Conservation (phyloP, 2,113 vertebrate species). For the Lucifuga dentata region DNA sequence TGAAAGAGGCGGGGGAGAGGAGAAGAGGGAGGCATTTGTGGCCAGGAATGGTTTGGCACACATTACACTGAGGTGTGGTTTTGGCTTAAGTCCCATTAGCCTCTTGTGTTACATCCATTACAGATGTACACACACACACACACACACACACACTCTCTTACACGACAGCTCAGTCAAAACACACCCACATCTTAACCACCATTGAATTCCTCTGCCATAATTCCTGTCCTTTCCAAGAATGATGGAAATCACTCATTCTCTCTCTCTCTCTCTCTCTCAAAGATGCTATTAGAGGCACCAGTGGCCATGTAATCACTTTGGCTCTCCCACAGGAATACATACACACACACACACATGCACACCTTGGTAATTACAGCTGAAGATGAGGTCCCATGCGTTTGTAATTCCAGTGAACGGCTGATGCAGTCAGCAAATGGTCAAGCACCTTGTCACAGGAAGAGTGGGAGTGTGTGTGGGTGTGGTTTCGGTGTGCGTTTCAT, state of each 20-base stretch:
- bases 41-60: conserved; percentile 60
- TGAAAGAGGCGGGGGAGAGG: conserved; percentile 26
- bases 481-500: conserved; percentile 5
- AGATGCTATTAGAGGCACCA: conserved; percentile 85
- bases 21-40: conserved; percentile 40
- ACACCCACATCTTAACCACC: conserved; percentile 59
- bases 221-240: conserved; percentile 57
- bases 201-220: conserved; percentile 52
- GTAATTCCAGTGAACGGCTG: conserved; percentile 60
- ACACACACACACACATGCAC: conserved; percentile 38
- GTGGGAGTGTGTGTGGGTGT: conserved; percentile 18
- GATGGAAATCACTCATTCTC: conserved; percentile 65
- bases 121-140: conserved; percentile 4
- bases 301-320: conserved; percentile 83
- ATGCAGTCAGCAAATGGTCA: conserved; percentile 58
- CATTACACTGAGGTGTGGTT: conserved; percentile 66
- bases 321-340: conserved; percentile 72
- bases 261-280: conserved; percentile 45
- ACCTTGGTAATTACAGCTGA: conserved; percentile 71
- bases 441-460: conserved; percentile 39
- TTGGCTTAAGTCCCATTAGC: conserved; percentile 62
- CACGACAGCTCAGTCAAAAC: conserved; percentile 58
- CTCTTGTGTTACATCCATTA: conserved; percentile 70
- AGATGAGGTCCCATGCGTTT: conserved; percentile 61
- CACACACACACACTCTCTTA: conserved; percentile 30